These are phyloP conservation scores for Drosophila nigromelanica DNA, from an alignment of 1,140 invertebrate genomes.

Conservation along the genomic window DNA sequence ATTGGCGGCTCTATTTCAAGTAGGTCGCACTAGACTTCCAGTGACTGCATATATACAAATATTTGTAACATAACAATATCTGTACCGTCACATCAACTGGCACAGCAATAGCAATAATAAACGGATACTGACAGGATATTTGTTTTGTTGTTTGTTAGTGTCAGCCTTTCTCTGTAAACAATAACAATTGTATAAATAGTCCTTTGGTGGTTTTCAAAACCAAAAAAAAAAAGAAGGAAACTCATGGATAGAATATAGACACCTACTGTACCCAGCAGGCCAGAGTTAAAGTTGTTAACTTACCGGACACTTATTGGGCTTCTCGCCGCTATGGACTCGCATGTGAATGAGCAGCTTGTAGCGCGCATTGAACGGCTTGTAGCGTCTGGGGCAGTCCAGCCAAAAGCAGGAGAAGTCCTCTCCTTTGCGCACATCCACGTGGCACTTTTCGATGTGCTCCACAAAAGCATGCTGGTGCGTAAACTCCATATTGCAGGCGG, in stretches of 20 bases:
- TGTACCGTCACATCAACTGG: not conserved
- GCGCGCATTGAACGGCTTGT: conserved; percentile 96
- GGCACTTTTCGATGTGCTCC: conserved; percentile 94
- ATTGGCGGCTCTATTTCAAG: conserved; percentile 6
- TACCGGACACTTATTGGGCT: conserved; percentile 98
- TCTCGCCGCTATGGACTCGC: conserved; percentile 97
- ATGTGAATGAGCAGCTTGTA: conserved; percentile 99
- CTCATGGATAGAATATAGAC: too few relatives aligned
- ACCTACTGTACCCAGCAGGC: not conserved
- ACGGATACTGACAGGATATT: not conserved
- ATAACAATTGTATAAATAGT: not conserved
- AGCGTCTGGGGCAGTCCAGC: conserved; percentile 92
- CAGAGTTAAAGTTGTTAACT: conserved; percentile 84
- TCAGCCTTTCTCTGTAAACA: not conserved
- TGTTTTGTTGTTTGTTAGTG: not conserved
- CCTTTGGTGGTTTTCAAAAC: too few relatives aligned
- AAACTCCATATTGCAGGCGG: conserved; percentile 92
- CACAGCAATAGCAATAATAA: not conserved
- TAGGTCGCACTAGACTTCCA: not conserved
- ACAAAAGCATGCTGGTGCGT: conserved; percentile 92
- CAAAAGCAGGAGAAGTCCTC: conserved; percentile 97
- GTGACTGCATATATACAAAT: too few relatives aligned
- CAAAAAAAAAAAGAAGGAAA: too few relatives aligned
- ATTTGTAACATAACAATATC: not conserved
- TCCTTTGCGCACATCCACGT: conserved; percentile 93